Percentiles rank a stretch among this genome's conserved stretches.
Conservation (phyloP, 2,888 invertebrate species). For the Phalangium opilio region DNA sequence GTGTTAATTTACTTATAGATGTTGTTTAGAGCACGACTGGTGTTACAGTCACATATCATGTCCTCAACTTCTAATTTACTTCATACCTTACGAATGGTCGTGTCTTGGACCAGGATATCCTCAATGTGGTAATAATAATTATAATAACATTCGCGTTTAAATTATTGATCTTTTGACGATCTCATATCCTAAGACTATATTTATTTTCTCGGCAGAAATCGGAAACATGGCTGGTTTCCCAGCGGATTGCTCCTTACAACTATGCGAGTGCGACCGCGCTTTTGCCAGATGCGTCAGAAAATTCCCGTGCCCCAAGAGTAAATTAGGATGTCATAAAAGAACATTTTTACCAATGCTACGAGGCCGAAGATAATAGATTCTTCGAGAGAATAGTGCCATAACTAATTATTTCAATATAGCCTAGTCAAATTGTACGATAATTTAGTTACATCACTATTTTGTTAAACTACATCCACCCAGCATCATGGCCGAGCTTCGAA, state of each 20-base stretch:
- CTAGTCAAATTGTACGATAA: too few species aligned
- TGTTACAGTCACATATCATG: conserved; percentile 68
- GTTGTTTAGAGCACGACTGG: conserved; percentile 69
- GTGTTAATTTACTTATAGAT: conserved; percentile 37
- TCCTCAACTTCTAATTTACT: conserved; percentile 62
- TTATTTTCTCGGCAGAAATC: too few species aligned
- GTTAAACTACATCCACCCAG: too few species aligned
- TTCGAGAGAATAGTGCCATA: too few species aligned
- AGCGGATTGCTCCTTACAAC: conserved; percentile 38
- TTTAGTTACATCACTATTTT: too few species aligned
- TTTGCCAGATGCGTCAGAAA: conserved; percentile 62
- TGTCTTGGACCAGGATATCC: conserved; percentile 56
- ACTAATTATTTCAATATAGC: too few species aligned
- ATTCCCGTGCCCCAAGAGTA: conserved; percentile 49
- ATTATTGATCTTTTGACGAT: too few species aligned
- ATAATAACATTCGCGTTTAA: too few species aligned
- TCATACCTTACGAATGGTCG: conserved; percentile 75
- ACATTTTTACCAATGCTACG: too few species aligned
- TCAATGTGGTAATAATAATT: conserved; percentile 45
- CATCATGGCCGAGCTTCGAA: too few species aligned
- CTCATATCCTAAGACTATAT: too few species aligned
- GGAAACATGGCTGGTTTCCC: background rate
- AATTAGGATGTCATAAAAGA: background rate
- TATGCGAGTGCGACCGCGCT: conserved; percentile 68
- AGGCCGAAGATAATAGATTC: too few species aligned